Base-by-base conservation (phyloP, 1,140 invertebrate genomes). In the Pseudomyrmex concolor region DNA sequence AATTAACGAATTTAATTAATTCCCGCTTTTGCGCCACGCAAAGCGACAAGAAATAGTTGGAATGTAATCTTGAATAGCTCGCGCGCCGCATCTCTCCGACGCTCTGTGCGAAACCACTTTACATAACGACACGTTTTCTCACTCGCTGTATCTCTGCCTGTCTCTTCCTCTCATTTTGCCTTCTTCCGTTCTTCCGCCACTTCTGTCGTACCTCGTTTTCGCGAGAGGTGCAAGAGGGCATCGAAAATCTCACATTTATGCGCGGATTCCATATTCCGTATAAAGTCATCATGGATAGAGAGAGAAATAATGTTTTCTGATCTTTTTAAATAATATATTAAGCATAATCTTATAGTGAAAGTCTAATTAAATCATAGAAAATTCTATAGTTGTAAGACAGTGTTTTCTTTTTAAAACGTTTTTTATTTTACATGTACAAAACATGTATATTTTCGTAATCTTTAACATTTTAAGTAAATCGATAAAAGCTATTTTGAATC, bases 1-100 rank as follows among this genome's bases (percentile, higher is more conserved):
- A 94, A 92, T 93, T 94, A 94, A 93, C 91, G 80, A 93, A 94
- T 93, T 93, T 92, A 93, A 94, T 94, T 94, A 93, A 93, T 94
- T 89, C 67, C 85, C 83, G 91, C 88, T 91, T 92, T 91, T 86
- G 88, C 84, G 74, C 59, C 76, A 48, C 74, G 73, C 83, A 83
- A 72, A 89, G 86, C 90, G 87, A 89, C 91, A 91, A 91, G 91
- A 91, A 91, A 93, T 90, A 90, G 90, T 91, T 89, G 84, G 84
- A 92, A 92, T 90, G 90, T 89, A 89, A 92, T 90, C 76, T 89
- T 89, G 88, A 92, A 90, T 91, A 88, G 90, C 83, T 84, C 80
- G 84, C 80, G 84, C 66, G 57, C 66, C 67, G 72, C 63, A 34
- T 34, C 34, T 34, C 64, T 73, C 51, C 62, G 43, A 25, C 84